Evolutionary conservation across 2,797 vertebrate genomes (phyloP).

Genomic region (Alca torda): DNA sequence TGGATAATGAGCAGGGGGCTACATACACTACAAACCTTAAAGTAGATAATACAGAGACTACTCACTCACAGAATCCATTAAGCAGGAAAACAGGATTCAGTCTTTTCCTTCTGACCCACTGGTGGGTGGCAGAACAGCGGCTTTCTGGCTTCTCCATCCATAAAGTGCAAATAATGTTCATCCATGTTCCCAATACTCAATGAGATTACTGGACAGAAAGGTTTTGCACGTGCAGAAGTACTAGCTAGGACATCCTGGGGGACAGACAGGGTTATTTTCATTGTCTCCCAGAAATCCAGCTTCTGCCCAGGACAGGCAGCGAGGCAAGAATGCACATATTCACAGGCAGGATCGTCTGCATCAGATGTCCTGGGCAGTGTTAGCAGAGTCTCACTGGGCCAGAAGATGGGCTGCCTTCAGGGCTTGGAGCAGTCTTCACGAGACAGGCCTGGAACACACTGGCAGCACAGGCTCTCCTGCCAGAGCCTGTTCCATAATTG

Average conservation of each 20-base stretch:
- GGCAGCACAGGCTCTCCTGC: background rate
- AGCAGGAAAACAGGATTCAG: background rate
- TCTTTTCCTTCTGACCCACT: background rate
- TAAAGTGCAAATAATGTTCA: background rate
- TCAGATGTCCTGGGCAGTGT: background rate
- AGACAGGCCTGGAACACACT: background rate
- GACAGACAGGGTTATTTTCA: background rate
- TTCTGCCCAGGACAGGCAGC: background rate
- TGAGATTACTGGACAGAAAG: background rate
- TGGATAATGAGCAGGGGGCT: background rate
- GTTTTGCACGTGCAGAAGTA: rapidly evolving
- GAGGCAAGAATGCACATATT: background rate
- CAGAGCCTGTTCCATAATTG: background rate
- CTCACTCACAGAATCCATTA: background rate
- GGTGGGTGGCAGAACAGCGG: background rate
- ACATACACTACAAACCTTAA: background rate
- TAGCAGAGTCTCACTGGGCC: background rate
- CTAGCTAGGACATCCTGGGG: background rate
- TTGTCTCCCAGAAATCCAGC: background rate
- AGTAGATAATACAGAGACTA: background rate
- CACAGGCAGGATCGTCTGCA: background rate
- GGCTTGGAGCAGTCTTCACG: background rate
- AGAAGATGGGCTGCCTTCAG: background rate
- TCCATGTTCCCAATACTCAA: background rate
- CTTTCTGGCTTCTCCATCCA: background rate